Evolutionary conservation across 1,140 invertebrate species (phyloP).

Genomic region (Pseudoatta argentina): DNA sequence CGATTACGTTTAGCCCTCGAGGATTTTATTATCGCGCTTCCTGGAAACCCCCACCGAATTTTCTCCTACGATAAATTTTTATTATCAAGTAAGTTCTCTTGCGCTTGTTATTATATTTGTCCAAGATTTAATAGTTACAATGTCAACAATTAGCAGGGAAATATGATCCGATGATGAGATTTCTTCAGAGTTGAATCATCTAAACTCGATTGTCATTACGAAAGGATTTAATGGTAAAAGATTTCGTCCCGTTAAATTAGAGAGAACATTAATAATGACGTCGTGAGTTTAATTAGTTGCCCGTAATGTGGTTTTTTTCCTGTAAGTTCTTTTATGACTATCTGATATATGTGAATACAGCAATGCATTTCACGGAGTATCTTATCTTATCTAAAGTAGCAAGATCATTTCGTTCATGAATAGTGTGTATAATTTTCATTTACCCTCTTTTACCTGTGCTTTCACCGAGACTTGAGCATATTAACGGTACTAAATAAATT

Average conservation of each 20-base stretch:
- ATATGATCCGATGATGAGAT: background rate
- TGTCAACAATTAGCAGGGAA: background rate
- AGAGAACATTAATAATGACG: background rate
- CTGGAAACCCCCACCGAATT: constrained; percentile 47
- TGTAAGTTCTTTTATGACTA: constrained; percentile 11
- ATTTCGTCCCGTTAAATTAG: background rate
- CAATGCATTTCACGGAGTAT: constrained; percentile 26
- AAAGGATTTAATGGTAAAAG: background rate
- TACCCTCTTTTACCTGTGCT: constrained; percentile 49
- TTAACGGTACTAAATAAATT: constrained; percentile 74
- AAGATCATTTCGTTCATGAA: constrained; percentile 43
- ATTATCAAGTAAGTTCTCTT: constrained; percentile 1
- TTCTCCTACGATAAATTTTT: constrained; percentile 56
- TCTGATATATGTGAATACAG: background rate
- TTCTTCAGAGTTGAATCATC: background rate
- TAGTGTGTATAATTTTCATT: constrained; percentile 51
- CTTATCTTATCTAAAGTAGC: constrained; percentile 40
- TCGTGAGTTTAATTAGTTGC: background rate
- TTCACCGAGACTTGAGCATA: constrained; percentile 50
- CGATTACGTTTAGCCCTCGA: constrained; percentile 45
- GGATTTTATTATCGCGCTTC: constrained; percentile 58
- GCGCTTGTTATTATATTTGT: constrained; percentile 25
- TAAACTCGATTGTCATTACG: background rate
- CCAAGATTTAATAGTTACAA: background rate
- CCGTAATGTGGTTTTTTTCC: background rate